These are phyloP conservation scores for Ptyas mucosa DNA, from an alignment of 2,113 vertebrate species.

Conservation along the genomic window DNA sequence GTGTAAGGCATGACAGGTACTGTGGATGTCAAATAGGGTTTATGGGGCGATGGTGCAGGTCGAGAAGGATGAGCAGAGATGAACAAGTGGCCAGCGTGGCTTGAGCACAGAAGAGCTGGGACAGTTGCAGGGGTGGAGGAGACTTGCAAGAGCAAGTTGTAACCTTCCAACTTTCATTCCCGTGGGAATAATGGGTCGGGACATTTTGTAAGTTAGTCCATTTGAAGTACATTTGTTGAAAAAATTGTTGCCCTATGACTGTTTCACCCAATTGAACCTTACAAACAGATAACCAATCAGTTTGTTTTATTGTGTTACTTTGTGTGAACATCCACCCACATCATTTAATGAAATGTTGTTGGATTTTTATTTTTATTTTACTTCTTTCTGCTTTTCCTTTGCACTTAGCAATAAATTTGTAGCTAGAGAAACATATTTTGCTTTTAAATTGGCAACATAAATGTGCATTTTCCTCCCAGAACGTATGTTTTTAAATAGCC, in stretches of 20 bases:
- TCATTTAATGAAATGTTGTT: background rate
- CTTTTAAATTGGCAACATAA: constrained; percentile 53
- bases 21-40: background rate
- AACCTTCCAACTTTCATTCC: background rate
- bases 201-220: background rate
- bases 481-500: constrained; percentile 52
- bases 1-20: background rate
- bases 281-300: background rate
- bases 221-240: background rate
- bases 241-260: background rate
- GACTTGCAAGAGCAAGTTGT: background rate
- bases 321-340: background rate
- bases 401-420: constrained; percentile 9
- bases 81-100: background rate
- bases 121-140: background rate
- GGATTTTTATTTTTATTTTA: background rate
- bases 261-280: background rate
- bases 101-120: background rate
- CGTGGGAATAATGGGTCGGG: background rate
- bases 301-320: background rate
- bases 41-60: background rate
- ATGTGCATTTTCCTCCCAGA: constrained; percentile 43
- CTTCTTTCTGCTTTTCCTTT: constrained; percentile 6
- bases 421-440: constrained; percentile 36
- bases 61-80: background rate